phyloP scores from a whole-genome alignment of 1,140 invertebrate species.

The Eueides isabella region DNA sequence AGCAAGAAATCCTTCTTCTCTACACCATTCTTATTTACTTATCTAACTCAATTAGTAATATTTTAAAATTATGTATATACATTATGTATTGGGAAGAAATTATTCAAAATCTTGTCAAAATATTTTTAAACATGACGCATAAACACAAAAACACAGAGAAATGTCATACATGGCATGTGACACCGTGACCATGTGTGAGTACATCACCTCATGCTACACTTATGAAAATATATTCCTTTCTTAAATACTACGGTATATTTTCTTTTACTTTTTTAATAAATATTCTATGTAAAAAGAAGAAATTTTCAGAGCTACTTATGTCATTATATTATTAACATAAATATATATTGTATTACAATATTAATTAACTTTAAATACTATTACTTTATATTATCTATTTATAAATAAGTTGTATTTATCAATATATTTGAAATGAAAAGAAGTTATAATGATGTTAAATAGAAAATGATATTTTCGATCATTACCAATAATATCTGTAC shows the following conservation, averaged over 20 bases:
- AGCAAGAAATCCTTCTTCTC: no score
- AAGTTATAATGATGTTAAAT: neutral
- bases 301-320: no score
- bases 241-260: neutral
- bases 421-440: neutral
- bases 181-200: conserved; percentile 5
- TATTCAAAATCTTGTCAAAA: conserved; percentile 25
- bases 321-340: no score
- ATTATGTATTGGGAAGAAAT: conserved; percentile 9
- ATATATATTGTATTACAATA: no score
- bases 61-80: no score
- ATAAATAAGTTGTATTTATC: neutral
- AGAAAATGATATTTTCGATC: neutral
- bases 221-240: conserved; percentile 17
- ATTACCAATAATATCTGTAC: neutral
- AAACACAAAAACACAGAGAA: conserved; percentile 29
- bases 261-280: neutral
- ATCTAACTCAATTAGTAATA: no score
- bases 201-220: conserved; percentile 20
- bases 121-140: conserved; percentile 29
- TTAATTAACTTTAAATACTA: no score
- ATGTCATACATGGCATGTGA: conserved; percentile 28
- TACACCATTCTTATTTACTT: no score
- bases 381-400: no score
- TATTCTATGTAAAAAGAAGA: no score